Percentiles rank a stretch among this genome's conserved stretches.
phyloP scores from a whole-genome alignment of 2,797 vertebrate species.

The Gephyroberyx darwinii region DNA sequence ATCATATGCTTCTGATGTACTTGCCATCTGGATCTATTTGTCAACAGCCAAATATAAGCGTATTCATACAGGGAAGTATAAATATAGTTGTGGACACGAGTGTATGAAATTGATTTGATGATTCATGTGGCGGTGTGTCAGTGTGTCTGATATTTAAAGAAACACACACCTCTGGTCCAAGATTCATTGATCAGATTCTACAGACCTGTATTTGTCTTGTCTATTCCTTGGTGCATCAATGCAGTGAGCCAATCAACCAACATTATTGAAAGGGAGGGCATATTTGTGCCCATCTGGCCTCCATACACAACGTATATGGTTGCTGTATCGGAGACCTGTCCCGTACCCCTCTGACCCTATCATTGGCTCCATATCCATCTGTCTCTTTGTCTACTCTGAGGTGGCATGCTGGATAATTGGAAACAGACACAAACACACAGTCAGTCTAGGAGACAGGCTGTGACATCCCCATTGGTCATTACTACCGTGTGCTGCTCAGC shows the following conservation, averaged over 20 bases:
- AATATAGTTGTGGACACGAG: slow-evolving; percentile 49
- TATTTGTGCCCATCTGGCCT: slow-evolving; percentile 75
- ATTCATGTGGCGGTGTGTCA: slow-evolving; percentile 29
- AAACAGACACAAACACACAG: slow-evolving; percentile 64
- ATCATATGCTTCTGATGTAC: slow-evolving; percentile 26
- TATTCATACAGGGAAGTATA: slow-evolving; percentile 36
- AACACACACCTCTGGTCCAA: neutral
- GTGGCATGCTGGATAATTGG: slow-evolving; percentile 67
- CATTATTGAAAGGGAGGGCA: slow-evolving; percentile 62
- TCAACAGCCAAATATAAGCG: slow-evolving; percentile 31
- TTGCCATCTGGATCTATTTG: slow-evolving; percentile 40
- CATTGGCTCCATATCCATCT: slow-evolving; percentile 59
- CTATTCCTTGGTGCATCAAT: slow-evolving; percentile 1
- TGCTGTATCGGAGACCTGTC: slow-evolving; percentile 60
- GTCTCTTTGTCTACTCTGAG: slow-evolving; percentile 55
- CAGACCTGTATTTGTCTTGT: slow-evolving; percentile 12
- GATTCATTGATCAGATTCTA: neutral
- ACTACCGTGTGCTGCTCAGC: slow-evolving; percentile 13
- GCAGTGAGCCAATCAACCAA: slow-evolving; percentile 24
- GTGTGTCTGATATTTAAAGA: slow-evolving; percentile 1
- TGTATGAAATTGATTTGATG: slow-evolving; percentile 55
- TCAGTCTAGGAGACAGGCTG: slow-evolving; percentile 38
- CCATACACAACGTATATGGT: slow-evolving; percentile 56
- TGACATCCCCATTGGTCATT: slow-evolving; percentile 53
- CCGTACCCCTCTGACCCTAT: slow-evolving; percentile 75